Evolutionary conservation across 2,888 invertebrate genomes (phyloP).

Genomic region (Arge pagana): DNA sequence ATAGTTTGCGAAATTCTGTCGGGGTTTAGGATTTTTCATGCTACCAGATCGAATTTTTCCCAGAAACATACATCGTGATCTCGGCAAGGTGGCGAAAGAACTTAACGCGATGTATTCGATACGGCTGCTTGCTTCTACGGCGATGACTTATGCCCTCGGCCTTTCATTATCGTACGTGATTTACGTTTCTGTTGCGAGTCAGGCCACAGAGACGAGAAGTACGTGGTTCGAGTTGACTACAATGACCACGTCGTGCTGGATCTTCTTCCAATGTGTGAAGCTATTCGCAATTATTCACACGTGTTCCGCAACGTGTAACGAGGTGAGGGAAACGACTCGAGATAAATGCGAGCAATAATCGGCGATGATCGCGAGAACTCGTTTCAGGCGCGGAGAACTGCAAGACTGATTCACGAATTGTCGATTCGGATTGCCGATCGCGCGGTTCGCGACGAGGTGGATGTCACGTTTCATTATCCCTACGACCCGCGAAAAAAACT

Average conservation of each 20-base stretch:
- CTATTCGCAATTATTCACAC: too few relatives aligned
- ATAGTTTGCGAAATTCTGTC: too few relatives aligned
- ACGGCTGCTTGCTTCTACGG: background rate
- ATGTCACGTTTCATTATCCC: background rate
- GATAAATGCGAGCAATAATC: too few relatives aligned
- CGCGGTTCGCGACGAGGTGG: conserved; percentile 4
- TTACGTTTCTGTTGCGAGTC: background rate
- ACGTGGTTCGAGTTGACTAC: too few relatives aligned
- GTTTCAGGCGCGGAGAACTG: background rate
- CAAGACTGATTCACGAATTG: background rate
- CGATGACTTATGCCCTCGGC: background rate
- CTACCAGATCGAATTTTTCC: too few relatives aligned
- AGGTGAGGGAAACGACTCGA: too few relatives aligned
- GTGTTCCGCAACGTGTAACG: too few relatives aligned
- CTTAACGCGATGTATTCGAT: background rate
- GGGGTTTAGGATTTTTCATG: too few relatives aligned
- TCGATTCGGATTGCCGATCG: background rate
- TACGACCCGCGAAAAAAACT: too few relatives aligned
- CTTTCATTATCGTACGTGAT: background rate
- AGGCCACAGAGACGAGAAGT: too few relatives aligned
- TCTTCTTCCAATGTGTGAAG: too few relatives aligned
- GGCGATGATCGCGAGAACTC: background rate
- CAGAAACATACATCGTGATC: background rate
- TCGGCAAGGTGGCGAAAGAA: background rate
- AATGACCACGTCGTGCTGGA: too few relatives aligned